phyloP scores from a whole-genome alignment of 2,888 invertebrate genomes.

The Tuta absoluta region DNA sequence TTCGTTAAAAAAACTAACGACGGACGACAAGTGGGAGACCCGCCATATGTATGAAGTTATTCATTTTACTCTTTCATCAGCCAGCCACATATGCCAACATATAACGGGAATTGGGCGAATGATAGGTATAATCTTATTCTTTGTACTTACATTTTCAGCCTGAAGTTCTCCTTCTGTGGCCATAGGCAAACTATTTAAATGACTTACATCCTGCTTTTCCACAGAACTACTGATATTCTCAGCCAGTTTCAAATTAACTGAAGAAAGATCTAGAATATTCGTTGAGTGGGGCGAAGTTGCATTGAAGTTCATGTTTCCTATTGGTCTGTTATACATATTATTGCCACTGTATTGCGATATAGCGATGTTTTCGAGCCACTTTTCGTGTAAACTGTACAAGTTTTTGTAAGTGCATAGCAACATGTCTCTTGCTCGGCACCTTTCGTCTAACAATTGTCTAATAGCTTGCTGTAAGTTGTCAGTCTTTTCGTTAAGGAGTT shows the following conservation, averaged over 20 bases:
- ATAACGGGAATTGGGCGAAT: too few species aligned
- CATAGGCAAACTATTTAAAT: conserved; percentile 59
- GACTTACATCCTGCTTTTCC: conserved; percentile 69
- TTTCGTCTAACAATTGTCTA: conserved; percentile 86
- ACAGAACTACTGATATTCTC: conserved; percentile 80
- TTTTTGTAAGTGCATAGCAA: conserved; percentile 84
- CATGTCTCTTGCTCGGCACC: conserved; percentile 83
- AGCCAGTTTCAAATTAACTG: conserved; percentile 82
- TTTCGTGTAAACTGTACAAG: conserved; percentile 73
- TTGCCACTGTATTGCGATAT: conserved; percentile 68
- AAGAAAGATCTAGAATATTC: conserved; percentile 84
- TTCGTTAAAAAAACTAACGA: too few species aligned
- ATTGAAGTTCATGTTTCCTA: conserved; percentile 77
- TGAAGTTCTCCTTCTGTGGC: conserved; percentile 80
- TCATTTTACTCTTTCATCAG: too few species aligned
- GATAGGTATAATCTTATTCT: too few species aligned
- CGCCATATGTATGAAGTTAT: too few species aligned
- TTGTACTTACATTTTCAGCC: conserved; percentile 83
- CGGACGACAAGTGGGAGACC: too few species aligned
- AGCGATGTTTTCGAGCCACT: conserved; percentile 71
- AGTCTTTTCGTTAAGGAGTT: conserved; percentile 86
- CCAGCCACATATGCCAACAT: too few species aligned
- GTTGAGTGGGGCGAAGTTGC: conserved; percentile 75
- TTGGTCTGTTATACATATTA: conserved; percentile 64
- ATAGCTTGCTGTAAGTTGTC: conserved; percentile 86